Percentiles rank a stretch among this genome's conserved stretches.
phyloP scores from a whole-genome alignment of 2,888 invertebrate genomes.

The Malacosoma neustria region DNA sequence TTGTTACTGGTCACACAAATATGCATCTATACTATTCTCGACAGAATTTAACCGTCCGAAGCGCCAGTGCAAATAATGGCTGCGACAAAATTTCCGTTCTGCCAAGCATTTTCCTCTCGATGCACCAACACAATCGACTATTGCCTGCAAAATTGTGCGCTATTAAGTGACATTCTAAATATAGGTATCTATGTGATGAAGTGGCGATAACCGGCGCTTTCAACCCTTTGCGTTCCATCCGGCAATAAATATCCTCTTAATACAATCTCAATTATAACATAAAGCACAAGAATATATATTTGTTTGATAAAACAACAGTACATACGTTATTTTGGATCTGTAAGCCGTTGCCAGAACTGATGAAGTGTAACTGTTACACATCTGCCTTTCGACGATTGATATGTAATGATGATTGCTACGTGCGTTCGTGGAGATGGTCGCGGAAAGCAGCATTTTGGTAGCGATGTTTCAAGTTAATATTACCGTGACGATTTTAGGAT shows the following conservation, averaged over 20 bases:
- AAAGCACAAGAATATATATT: conserved; percentile 14
- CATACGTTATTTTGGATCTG: conserved; percentile 12
- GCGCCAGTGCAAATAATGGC: conserved; percentile 65
- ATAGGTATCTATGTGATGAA: conserved; percentile 53
- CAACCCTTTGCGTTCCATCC: conserved; percentile 42
- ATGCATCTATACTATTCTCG: no score
- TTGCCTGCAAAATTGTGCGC: conserved; percentile 65
- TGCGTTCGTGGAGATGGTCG: conserved; percentile 47
- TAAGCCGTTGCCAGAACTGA: conserved; percentile 43
- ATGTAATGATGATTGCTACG: conserved; percentile 33
- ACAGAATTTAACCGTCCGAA: conserved; percentile 64
- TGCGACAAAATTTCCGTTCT: conserved; percentile 68
- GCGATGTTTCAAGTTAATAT: conserved; percentile 54
- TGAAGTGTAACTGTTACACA: conserved; percentile 61
- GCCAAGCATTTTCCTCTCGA: conserved; percentile 69
- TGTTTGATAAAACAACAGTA: background rate
- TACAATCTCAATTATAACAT: conserved; percentile 17
- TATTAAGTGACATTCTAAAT: conserved; percentile 71
- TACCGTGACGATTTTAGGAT: conserved; percentile 39
- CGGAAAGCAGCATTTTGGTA: conserved; percentile 43
- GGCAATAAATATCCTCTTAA: conserved; percentile 13
- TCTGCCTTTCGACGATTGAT: conserved; percentile 29
- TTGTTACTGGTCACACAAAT: no score
- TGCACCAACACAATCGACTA: conserved; percentile 65
- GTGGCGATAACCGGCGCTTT: conserved; percentile 40